Evolutionary conservation across 2,888 invertebrate species (phyloP).

Genomic region (Lasioglossum vierecki): DNA sequence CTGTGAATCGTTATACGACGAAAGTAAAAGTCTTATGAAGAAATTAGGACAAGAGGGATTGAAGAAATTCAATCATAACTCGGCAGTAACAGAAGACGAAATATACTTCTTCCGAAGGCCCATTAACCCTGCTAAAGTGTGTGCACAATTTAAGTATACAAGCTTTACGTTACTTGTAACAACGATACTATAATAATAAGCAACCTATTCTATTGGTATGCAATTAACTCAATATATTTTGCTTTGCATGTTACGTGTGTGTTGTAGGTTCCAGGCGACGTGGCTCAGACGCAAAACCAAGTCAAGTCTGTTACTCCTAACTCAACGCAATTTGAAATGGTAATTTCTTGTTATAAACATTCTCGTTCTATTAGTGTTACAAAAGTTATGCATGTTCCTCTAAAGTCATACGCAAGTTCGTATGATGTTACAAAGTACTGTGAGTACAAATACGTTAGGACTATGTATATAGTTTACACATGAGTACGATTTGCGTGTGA

Average conservation of each 20-base stretch:
- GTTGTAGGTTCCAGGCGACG: slow-evolving; percentile 82
- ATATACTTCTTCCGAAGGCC: slow-evolving; percentile 91
- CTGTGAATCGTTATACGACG: slow-evolving; percentile 96
- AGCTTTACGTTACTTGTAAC: slow-evolving; percentile 43
- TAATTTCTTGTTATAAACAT: slow-evolving; percentile 73
- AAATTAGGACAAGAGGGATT: slow-evolving; percentile 89
- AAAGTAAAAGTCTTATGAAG: slow-evolving; percentile 91
- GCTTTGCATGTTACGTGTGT: slow-evolving; percentile 74
- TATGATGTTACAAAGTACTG: slow-evolving; percentile 29
- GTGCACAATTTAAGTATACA: slow-evolving; percentile 57
- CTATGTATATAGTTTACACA: not conserved
- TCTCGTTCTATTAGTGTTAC: slow-evolving; percentile 48
- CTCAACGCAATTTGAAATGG: slow-evolving; percentile 82
- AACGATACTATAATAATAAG: slow-evolving; percentile 38
- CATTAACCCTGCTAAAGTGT: slow-evolving; percentile 88
- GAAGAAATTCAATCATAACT: slow-evolving; percentile 92
- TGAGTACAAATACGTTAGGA: slow-evolving; percentile 1
- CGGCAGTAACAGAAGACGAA: slow-evolving; percentile 96
- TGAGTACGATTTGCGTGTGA: slow-evolving; percentile 61
- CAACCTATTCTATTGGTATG: slow-evolving; percentile 45
- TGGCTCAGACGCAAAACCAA: slow-evolving; percentile 82
- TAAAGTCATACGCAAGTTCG: slow-evolving; percentile 60
- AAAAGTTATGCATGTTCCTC: slow-evolving; percentile 60
- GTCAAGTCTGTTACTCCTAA: slow-evolving; percentile 80
- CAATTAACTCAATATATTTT: slow-evolving; percentile 66